Evolutionary conservation across 2,888 invertebrate species (phyloP), one percentile per base, ranked within the genome.

Genomic region (Nematopogon swammerdamellus): DNA sequence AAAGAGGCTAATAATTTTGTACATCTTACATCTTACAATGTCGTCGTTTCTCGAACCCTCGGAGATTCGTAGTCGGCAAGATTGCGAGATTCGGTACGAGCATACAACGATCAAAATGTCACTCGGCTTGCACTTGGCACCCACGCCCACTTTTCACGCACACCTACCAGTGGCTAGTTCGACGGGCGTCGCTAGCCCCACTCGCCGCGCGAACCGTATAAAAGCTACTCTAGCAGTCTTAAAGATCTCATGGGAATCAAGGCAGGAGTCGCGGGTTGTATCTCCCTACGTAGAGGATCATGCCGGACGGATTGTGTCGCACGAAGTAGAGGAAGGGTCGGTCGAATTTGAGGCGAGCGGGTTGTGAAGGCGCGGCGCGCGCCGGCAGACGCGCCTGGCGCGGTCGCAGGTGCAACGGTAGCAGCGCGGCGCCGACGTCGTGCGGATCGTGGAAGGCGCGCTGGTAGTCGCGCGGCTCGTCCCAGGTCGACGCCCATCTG

Each of bases 291-390:
- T 91, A 91, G 48, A 95, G 75, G 60, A 95, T 90, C 77, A 94
- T 85, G 53, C 94, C 94, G n/a, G 93, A 89, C 1, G 93, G 94
- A 69, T 94, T 94, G 69, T 95, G 94, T 62, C 94, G 83, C 14
- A 94, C 91, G 59, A 92, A 89, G 68, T 91, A 95, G 19, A 95
- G 77, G 81, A 95, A 95, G 0, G 94, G 94, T 62, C 92, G 82
- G 60, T 95, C 93, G 64, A 92, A 89, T 59, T 90, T 86, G 62
- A 95, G 79, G 63, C 92, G 81, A 4, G 89, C 90, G 51, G 77
- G 67, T 55, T 79, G 75, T 14, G 36, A 3, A 50, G 67, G 57
- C 75, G 80, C 66, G 47, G 84, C 86, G 51, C 83, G 80, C 47
- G 90, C 86, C 0, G 88, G 88, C 14, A 87, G 69, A 29, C 88